Percentiles rank a stretch among this genome's conserved stretches.
Conservation (phyloP, 1,140 invertebrate genomes). For the Caenorhabditis remanei region DNA sequence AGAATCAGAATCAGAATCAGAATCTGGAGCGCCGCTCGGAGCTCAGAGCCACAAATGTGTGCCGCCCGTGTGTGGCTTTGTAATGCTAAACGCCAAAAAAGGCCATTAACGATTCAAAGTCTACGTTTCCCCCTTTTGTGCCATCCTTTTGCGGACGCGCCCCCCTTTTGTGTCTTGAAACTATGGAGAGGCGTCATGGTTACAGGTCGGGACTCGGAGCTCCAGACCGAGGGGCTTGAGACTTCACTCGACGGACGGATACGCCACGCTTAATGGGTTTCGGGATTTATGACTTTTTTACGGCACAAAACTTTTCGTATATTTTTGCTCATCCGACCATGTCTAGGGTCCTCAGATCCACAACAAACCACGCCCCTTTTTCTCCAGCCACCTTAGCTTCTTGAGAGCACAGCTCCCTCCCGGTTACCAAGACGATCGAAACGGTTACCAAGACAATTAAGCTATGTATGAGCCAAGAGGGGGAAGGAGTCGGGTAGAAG, state of each 20-base stretch:
- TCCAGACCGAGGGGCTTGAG: too few species aligned
- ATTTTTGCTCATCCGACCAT: neutral
- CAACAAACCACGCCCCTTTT: neutral
- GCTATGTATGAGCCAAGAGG: neutral
- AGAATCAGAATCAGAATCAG: neutral
- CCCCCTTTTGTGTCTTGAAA: neutral
- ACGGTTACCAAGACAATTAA: conserved; percentile 55
- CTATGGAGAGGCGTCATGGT: neutral
- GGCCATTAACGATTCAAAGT: conserved; percentile 38
- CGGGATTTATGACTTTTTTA: conserved; percentile 1
- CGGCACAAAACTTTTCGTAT: neutral
- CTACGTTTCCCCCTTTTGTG: neutral
- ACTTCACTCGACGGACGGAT: too few species aligned
- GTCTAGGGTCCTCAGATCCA: too few species aligned
- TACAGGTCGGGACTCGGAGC: neutral
- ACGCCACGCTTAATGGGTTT: neutral
- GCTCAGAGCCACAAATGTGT: neutral
- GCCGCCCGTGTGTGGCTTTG: neutral
- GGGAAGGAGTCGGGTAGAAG: neutral
- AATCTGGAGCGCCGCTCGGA: neutral
- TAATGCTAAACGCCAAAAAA: conserved; percentile 49
- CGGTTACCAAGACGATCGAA: conserved; percentile 48
- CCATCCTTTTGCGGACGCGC: neutral
- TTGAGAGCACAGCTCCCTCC: neutral
- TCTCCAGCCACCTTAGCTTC: neutral